phyloP scores from a whole-genome alignment of 2,113 vertebrate species.

The Pluvianellus socialis region DNA sequence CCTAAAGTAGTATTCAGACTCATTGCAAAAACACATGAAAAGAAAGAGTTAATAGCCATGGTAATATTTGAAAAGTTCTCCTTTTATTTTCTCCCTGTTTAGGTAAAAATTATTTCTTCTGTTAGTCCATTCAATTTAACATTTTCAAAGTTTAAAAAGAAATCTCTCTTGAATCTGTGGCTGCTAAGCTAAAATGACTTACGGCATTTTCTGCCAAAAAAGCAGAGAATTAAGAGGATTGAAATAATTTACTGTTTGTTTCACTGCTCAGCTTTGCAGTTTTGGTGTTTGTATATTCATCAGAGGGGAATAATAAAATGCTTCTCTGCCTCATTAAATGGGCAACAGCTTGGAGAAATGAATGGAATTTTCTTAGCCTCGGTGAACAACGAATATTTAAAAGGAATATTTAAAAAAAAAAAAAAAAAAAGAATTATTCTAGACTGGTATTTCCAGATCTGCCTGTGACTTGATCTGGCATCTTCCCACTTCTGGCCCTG shows the following conservation, averaged over 20 bases:
- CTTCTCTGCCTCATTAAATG: conserved; percentile 36
- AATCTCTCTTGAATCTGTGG: neutral
- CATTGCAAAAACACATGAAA: neutral
- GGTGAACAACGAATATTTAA: neutral
- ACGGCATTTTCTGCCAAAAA: neutral
- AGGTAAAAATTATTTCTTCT: neutral
- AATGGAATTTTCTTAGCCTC: conserved; percentile 22
- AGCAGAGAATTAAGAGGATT: neutral
- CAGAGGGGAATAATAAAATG: conserved; percentile 33
- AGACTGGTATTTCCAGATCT: neutral
- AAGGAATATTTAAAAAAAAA: neutral
- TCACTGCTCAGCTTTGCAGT: neutral
- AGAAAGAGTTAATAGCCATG: neutral
- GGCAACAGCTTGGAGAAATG: neutral
- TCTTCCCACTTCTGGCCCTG: neutral
- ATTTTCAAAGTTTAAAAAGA: neutral
- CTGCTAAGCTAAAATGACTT: neutral
- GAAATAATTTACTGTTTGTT: conserved; percentile 30
- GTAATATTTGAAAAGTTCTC: neutral
- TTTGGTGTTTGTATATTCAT: conserved; percentile 3
- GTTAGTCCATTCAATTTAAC: neutral
- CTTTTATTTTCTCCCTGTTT: neutral
- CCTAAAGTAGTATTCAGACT: neutral
- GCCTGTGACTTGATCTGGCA: neutral
- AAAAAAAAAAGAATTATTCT: neutral